A percentile compares a stretch with the other conserved stretches of the same genome.
phyloP scores from a whole-genome alignment of 2,888 invertebrate genomes.

The Lasioglossum zephyrum region DNA sequence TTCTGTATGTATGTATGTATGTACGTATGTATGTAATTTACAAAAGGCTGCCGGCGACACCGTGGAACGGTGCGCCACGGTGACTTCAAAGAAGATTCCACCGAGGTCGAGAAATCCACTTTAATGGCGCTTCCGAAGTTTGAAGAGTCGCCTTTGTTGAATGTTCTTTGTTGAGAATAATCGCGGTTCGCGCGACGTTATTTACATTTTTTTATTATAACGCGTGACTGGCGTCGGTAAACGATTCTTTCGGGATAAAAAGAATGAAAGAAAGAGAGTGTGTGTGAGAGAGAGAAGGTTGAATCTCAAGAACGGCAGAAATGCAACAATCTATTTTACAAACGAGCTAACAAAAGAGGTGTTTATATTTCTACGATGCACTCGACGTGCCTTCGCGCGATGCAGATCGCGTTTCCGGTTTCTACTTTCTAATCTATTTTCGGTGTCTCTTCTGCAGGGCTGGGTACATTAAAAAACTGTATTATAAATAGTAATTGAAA shows the following conservation, averaged over 20 bases:
- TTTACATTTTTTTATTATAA: constrained; percentile 48
- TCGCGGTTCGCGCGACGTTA: constrained; percentile 23
- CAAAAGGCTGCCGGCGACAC: constrained; percentile 18
- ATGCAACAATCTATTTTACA: constrained; percentile 33
- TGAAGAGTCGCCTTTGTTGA: constrained; percentile 24
- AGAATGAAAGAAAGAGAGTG: neutral
- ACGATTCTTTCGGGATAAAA: neutral
- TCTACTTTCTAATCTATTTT: neutral
- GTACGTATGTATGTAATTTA: neutral
- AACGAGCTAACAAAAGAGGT: neutral
- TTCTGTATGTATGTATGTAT: neutral
- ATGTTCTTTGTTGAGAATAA: constrained; percentile 44
- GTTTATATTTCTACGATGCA: constrained; percentile 36
- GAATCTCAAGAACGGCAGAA: neutral
- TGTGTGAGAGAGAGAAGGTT: neutral
- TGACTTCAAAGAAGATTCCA: neutral
- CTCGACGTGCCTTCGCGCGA: constrained; percentile 43
- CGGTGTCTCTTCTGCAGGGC: neutral
- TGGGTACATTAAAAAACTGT: neutral
- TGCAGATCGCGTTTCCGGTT: constrained; percentile 2
- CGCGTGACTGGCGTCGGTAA: constrained; percentile 40
- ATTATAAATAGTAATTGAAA: neutral
- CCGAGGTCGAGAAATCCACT: constrained; percentile 10
- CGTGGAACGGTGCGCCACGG: constrained; percentile 25
- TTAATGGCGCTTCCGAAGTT: constrained; percentile 35